Percentiles rank a stretch among this genome's conserved stretches.
These are phyloP conservation scores for Thymelicus acteon DNA, from an alignment of 2,888 invertebrate genomes.

Conservation along the genomic window DNA sequence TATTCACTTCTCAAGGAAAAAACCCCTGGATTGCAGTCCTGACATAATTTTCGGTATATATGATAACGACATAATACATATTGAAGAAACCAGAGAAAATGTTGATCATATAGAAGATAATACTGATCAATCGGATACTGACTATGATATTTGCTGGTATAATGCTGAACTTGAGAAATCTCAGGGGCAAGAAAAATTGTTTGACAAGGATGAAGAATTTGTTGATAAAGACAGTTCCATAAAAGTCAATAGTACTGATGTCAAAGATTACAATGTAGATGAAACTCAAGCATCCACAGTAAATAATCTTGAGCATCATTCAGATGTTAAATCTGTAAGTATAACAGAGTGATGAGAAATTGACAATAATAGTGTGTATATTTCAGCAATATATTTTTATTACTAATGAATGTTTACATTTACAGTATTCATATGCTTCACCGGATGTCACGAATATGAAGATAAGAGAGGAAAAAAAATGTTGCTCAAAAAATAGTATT, in stretches of 20 bases:
- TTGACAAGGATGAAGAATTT: too few relatives aligned
- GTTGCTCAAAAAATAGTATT: background rate
- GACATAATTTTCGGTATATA: constrained; percentile 63
- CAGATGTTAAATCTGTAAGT: background rate
- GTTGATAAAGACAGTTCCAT: too few relatives aligned
- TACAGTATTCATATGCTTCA: background rate
- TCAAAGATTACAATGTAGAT: background rate
- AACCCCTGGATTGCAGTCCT: constrained; percentile 48
- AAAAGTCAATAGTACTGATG: too few relatives aligned
- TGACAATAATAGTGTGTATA: background rate
- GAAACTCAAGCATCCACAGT: background rate
- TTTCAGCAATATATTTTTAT: too few relatives aligned
- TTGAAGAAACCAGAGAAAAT: constrained; percentile 8
- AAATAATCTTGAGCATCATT: background rate
- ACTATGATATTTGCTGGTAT: constrained; percentile 29
- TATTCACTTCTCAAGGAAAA: constrained; percentile 64
- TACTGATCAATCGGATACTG: constrained; percentile 17
- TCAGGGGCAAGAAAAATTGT: background rate
- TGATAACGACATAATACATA: constrained; percentile 42
- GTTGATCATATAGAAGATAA: constrained; percentile 5
- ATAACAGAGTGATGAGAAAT: background rate
- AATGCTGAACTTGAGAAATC: constrained; percentile 1
- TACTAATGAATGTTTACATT: background rate
- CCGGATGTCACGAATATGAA: background rate
- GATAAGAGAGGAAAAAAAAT: background rate